Evolutionary conservation across 1,140 invertebrate species (phyloP), one percentile per base, ranked within the genome.

Genomic region (Bombus huntii): DNA sequence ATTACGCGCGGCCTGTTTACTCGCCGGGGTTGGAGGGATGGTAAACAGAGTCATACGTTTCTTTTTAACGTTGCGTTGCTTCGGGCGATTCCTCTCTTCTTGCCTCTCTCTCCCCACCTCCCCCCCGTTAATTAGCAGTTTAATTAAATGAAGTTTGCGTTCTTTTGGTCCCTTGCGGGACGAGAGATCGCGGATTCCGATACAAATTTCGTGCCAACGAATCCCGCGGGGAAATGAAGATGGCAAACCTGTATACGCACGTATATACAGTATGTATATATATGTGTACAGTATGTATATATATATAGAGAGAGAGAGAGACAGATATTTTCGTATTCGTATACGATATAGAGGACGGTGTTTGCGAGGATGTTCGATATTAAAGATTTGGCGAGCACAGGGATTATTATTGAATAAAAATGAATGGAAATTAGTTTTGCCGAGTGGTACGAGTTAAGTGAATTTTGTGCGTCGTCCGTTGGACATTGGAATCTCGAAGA

Each of bases 31-130:
- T 25, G 22, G 71, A 81, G 79, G 83, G 71, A 66, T 65, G 62
- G 84, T 81, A 85, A 85, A 85, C 84, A 85, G 62, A 85, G 62
- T 81, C 84, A 39, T 85, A 85, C 84, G 70, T 85, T 85, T 81
- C 62, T 75, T 85, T 85, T 85, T 72, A 47, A 42, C 72, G 42
- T 66, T 66, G 31, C 77, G 77, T 80, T 72, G 68, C 77, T 80
- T 68, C 15, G 22, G 25, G 68, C 68, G 39, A 31, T 72, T n/a
- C 12, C 22, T 9, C 34, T 53, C 31, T 37, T 1, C 47, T 22
- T 22, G 1, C 25, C 34, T n/a, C 15, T 25, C 18, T 3, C 34
- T 0, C 12, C 62, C 31, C 4, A 2, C 62, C 3, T 1, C 2
- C 28, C 2, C 6, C 15, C 34, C 68, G 70, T 85, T 85, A 85